Evolutionary conservation across 2,113 vertebrate genomes (phyloP).

Genomic region (Tachuris rubrigastra): DNA sequence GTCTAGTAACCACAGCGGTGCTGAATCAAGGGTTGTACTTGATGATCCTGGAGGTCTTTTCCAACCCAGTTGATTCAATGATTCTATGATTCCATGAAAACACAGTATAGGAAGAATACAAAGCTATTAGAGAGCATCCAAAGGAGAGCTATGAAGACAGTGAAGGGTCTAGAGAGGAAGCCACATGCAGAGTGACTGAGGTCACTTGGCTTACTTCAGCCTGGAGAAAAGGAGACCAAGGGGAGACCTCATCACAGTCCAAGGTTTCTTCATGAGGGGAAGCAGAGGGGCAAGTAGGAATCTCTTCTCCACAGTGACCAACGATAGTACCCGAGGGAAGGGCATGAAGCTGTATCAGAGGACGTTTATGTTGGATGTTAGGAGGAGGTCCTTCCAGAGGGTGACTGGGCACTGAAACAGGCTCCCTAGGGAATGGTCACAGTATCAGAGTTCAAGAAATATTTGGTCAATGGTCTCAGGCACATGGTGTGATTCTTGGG

Average conservation of each 20-base stretch:
- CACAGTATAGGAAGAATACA: background rate
- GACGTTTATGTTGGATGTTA: background rate
- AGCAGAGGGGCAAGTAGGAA: background rate
- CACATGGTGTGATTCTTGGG: background rate
- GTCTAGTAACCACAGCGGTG: no score
- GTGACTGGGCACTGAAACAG: background rate
- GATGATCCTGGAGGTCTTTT: no score
- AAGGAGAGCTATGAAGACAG: background rate
- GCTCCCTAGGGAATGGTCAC: background rate
- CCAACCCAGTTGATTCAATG: no score
- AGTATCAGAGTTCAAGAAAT: background rate
- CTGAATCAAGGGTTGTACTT: no score
- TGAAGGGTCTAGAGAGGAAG: background rate
- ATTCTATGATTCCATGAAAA: background rate
- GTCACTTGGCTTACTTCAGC: background rate
- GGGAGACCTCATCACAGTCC: background rate
- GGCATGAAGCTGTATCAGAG: background rate
- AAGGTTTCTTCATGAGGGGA: background rate
- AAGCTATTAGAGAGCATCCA: background rate
- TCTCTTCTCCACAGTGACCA: rapidly evolving
- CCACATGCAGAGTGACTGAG: background rate
- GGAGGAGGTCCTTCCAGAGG: background rate
- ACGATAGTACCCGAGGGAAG: rapidly evolving
- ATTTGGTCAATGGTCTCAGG: background rate
- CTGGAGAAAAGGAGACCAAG: background rate